A percentile compares a stretch with the other conserved stretches of the same genome.
These are phyloP conservation scores for Drosophila longiperda DNA, from an alignment of 2,888 invertebrate species.

Conservation along the genomic window DNA sequence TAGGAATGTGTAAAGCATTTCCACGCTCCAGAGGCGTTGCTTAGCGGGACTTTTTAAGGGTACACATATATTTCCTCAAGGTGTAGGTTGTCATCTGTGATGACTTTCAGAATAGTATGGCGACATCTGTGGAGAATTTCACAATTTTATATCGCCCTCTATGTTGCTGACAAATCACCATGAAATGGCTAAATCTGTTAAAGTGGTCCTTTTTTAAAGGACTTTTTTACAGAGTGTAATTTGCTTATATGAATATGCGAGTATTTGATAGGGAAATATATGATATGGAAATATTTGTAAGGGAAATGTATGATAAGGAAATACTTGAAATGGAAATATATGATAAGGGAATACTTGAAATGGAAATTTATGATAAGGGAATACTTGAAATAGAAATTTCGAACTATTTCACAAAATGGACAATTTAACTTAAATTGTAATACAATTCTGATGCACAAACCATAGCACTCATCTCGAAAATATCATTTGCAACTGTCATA, in stretches of 20 bases:
- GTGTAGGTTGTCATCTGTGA: background rate
- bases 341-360: background rate
- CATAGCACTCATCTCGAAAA: background rate
- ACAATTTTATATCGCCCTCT: constrained; percentile 2
- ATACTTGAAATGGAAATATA: background rate
- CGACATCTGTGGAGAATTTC: background rate
- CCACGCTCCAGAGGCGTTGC: background rate
- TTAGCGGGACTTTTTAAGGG: background rate
- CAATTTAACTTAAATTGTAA: background rate
- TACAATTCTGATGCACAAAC: background rate
- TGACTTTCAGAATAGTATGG: background rate
- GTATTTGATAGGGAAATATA: background rate
- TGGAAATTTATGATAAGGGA: background rate
- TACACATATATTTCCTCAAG: background rate
- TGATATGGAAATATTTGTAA: background rate
- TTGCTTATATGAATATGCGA: background rate
- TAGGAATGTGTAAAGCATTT: background rate
- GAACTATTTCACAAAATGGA: background rate
- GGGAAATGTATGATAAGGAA: background rate
- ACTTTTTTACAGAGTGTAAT: constrained; percentile 1
- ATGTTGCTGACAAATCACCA: constrained; percentile 4
- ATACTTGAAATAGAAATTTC: background rate
- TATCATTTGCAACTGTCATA: background rate
- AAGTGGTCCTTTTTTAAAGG: background rate
- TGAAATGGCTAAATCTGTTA: background rate